Base-by-base conservation (phyloP, 1,140 invertebrate species). In the Diabrotica virgifera region DNA sequence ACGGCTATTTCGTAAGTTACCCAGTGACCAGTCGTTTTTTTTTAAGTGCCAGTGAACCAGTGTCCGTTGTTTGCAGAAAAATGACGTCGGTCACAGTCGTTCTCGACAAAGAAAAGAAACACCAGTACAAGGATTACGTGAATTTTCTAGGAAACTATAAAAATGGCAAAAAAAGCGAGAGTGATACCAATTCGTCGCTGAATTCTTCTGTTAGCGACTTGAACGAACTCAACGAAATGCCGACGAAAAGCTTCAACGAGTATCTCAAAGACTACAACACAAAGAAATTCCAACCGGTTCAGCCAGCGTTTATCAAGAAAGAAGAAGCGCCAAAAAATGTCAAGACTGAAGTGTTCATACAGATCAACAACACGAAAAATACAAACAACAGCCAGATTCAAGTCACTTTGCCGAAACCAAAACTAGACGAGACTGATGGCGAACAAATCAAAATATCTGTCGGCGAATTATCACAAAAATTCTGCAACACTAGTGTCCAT, bases 271-370 rank as follows among this genome's bases (percentile, higher is more conserved):
- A 67, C 11, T 72, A 69, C 38, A 73, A 68, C 11, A 70, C 14
- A 37, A 70, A 72, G 50, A 73, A 72, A 59, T 75, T 66, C 59
- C 68, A 61, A 14, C 62, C 70, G 6, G 70, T 75, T 9, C 73
- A 67, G 54, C 67, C 72, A 6, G 62, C 13, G 7, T 52, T 64
- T 3, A 63, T 54, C n/a, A 54, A 56, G 52, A 62, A 62, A 11
- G 24, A 50, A 10, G 12, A 35, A 6, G 53, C 14, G 52, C 38
- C 24, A 59, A 67, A 67, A 59, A 72, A 54, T 46, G 70, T 74
- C 9, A 76, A 72, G 64, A 73, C 68, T 40, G 75, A 77, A 62
- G 69, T 77, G 56, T 74, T 71, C 52, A 69, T 76, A n/a, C 59
- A 76, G 59, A 72, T 76, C 50, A 72, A 66, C 37, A 52, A 64